Evolutionary conservation across 1,140 invertebrate genomes (phyloP).

Genomic region (Ceratina australensis): DNA sequence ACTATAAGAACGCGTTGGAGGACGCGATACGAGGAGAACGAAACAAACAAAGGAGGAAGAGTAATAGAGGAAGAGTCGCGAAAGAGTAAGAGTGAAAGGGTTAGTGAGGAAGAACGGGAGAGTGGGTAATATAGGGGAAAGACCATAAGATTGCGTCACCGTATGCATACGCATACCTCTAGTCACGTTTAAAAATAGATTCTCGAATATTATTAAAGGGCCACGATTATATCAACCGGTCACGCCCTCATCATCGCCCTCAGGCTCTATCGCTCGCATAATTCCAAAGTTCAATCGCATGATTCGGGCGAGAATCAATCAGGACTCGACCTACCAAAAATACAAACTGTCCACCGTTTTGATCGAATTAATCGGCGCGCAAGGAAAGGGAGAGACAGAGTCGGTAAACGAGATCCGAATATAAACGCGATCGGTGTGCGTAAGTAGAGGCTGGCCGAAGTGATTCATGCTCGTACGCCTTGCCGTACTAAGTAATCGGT

Average conservation of each 20-base stretch:
- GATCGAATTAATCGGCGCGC: background rate
- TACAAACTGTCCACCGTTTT: too few species aligned
- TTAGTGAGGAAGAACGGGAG: slow-evolving; percentile 35
- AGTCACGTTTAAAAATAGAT: slow-evolving; percentile 78
- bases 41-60: slow-evolving; percentile 5
- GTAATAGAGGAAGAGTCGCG: slow-evolving; percentile 5
- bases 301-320: too few species aligned
- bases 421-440: slow-evolving; percentile 9
- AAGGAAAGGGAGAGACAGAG: background rate
- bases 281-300: too few species aligned
- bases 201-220: slow-evolving; percentile 72
- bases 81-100: slow-evolving; percentile 37
- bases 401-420: slow-evolving; percentile 15
- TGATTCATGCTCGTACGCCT: slow-evolving; percentile 45
- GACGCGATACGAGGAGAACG: background rate
- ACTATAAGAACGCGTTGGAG: background rate
- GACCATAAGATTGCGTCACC: slow-evolving; percentile 75
- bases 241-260: background rate
- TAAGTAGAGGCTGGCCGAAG: slow-evolving; percentile 20
- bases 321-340: too few species aligned
- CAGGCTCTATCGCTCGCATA: too few species aligned
- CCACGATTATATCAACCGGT: background rate
- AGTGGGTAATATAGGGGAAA: slow-evolving; percentile 67
- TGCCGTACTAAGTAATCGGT: slow-evolving; percentile 34
- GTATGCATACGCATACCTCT: slow-evolving; percentile 69